Conservation (phyloP, 2,888 invertebrate species). For the Luffia ferchaultella region DNA sequence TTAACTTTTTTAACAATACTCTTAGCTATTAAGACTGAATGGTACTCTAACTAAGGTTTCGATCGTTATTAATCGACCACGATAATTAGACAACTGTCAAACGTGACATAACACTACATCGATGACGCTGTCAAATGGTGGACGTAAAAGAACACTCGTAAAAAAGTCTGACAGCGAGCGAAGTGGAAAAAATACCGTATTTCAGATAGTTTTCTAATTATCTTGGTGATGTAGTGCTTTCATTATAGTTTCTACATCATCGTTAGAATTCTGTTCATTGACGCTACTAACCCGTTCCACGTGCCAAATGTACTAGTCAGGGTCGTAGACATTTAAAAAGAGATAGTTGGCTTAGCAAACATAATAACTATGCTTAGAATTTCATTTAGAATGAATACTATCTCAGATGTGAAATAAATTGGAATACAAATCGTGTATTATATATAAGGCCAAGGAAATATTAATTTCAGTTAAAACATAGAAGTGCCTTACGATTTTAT, state of each 20-base stretch:
- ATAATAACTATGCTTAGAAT: constrained; percentile 21
- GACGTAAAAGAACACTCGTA: too few relatives aligned
- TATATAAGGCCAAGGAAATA: constrained; percentile 34
- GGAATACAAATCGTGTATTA: constrained; percentile 10
- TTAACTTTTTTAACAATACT: constrained; percentile 44
- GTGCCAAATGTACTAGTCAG: constrained; percentile 26
- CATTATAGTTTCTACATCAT: too few relatives aligned
- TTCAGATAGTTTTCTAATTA: too few relatives aligned
- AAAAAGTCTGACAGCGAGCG: too few relatives aligned
- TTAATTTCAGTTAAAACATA: constrained; percentile 53
- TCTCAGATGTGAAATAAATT: not conserved
- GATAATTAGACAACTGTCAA: too few relatives aligned
- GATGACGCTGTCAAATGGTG: too few relatives aligned
- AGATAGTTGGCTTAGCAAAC: constrained; percentile 31
- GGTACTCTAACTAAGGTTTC: not conserved
- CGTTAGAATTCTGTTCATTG: constrained; percentile 16
- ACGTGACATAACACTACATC: too few relatives aligned
- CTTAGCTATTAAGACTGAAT: constrained; percentile 59
- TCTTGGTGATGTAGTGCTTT: too few relatives aligned
- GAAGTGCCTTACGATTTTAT: constrained; percentile 64
- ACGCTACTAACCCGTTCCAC: constrained; percentile 19
- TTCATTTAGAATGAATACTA: not conserved
- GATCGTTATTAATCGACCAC: too few relatives aligned
- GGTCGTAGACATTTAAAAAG: constrained; percentile 29
- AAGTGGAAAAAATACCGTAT: too few relatives aligned